Evolutionary conservation across 2,113 vertebrate genomes (phyloP).

Genomic region (Oceanodroma tethys): DNA sequence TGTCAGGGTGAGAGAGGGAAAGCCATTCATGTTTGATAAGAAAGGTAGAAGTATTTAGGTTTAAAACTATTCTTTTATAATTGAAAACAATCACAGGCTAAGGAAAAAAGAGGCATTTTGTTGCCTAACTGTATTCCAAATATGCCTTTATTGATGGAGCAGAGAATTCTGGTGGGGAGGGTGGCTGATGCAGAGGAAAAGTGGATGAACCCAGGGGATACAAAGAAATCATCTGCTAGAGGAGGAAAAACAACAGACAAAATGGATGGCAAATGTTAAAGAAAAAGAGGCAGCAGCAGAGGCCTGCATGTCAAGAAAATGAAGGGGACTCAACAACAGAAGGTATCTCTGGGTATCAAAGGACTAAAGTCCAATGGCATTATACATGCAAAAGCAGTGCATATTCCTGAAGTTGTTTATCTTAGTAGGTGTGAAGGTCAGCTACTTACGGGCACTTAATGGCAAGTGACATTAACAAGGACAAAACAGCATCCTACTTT

Average conservation of each 20-base stretch:
- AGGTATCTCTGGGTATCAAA: neutral
- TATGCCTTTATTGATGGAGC: neutral
- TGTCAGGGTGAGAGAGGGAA: neutral
- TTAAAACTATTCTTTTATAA: neutral
- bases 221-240: neutral
- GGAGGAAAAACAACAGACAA: neutral
- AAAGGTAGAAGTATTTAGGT: neutral
- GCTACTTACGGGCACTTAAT: neutral
- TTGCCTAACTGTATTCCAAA: neutral
- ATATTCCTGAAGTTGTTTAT: neutral
- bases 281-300: neutral
- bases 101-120: neutral
- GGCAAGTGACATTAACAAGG: neutral
- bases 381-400: neutral
- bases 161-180: neutral
- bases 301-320: neutral
- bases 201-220: neutral
- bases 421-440: neutral
- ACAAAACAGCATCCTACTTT: neutral
- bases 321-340: neutral
- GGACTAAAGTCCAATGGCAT: neutral
- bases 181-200: neutral
- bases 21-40: neutral
- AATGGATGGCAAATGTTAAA: neutral
- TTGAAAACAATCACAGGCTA: neutral